Evolutionary conservation across 23 tunicate species (phyloP).

Genomic region (Styela clava): DNA sequence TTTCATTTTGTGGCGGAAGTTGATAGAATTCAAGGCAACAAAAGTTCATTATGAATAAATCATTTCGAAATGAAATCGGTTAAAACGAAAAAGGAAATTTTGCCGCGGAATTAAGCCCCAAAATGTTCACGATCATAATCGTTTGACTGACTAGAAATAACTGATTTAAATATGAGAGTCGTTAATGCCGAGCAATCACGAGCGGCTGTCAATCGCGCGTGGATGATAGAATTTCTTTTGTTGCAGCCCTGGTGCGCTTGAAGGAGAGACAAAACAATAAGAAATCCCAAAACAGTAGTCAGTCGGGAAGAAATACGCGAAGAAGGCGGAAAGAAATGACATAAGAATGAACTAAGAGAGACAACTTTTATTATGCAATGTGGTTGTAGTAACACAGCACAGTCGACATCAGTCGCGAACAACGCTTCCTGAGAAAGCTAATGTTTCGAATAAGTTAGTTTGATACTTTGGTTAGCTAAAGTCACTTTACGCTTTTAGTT

Average conservation of each 20-base stretch:
- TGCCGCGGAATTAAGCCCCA: too few species aligned
- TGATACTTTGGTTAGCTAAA: too few species aligned
- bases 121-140: too few species aligned
- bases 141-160: too few species aligned
- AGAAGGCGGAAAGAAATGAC: not conserved
- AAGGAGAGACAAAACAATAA: not conserved
- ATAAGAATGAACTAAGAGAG: not conserved
- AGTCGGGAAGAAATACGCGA: not conserved
- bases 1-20: too few species aligned
- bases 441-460: not conserved
- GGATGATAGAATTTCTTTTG: not conserved
- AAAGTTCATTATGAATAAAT: too few species aligned
- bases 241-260: not conserved
- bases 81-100: too few species aligned
- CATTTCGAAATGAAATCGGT: too few species aligned
- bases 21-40: too few species aligned
- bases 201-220: not conserved
- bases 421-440: not conserved
- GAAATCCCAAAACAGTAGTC: not conserved
- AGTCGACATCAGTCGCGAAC: not conserved
- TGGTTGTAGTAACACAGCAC: not conserved
- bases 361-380: not conserved
- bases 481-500: too few species aligned
- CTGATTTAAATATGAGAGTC: not conserved
- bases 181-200: not conserved